A percentile compares a stretch with the other conserved stretches of the same genome.
These are phyloP conservation scores for Rhabdomys pumilio DNA, from an alignment of 2,797 vertebrate species.

Conservation along the genomic window DNA sequence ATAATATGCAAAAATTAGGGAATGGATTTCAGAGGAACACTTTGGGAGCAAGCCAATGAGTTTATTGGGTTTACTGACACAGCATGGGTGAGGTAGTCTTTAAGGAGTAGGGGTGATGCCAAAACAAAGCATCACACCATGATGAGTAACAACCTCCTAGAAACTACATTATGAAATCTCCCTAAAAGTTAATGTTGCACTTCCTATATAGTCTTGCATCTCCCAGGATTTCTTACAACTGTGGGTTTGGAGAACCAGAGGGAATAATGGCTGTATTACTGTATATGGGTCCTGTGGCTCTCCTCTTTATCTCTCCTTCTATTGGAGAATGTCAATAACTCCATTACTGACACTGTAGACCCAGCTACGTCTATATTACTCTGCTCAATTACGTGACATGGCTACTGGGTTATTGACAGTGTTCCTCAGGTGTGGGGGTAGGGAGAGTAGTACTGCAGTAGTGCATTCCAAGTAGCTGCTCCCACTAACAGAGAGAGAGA, in stretches of 20 bases:
- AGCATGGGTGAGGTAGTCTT: not conserved
- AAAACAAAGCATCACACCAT: not conserved
- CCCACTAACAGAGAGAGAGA: not conserved
- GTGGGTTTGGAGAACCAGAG: not conserved
- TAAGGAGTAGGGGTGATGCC: not conserved
- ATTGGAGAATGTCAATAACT: not conserved
- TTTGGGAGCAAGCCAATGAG: not conserved
- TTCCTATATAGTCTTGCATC: not conserved
- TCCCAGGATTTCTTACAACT: not conserved
- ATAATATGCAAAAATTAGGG: conserved; percentile 8
- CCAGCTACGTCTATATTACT: not conserved
- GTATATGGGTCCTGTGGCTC: not conserved
- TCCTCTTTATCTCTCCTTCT: not conserved
- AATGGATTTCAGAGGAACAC: not conserved
- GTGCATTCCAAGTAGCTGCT: not conserved
- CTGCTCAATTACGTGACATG: not conserved
- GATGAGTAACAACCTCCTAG: not conserved
- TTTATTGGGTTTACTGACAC: not conserved
- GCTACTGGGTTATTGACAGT: not conserved
- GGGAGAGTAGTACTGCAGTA: not conserved
- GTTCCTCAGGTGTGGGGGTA: not conserved
- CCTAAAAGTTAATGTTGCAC: not conserved
- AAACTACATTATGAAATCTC: not conserved
- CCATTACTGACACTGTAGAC: not conserved
- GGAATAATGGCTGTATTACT: not conserved